Percentiles rank a stretch among this genome's conserved stretches.
These are phyloP conservation scores for Chanos chanos DNA, from an alignment of 2,797 vertebrate species.

Conservation along the genomic window DNA sequence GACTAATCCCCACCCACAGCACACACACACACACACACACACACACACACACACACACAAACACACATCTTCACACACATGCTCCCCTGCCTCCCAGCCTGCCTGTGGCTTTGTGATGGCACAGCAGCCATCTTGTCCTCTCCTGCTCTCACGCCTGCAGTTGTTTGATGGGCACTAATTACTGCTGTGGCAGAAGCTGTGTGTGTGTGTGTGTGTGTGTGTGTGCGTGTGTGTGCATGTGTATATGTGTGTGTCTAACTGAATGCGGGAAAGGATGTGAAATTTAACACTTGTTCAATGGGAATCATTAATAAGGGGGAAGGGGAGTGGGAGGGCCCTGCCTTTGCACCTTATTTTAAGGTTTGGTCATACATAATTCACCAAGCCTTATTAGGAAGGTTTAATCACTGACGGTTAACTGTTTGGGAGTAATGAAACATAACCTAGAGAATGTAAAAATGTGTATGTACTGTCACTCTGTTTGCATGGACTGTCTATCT, in stretches of 20 bases:
- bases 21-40: no score
- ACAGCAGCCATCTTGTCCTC: conserved; percentile 4
- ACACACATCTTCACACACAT: conserved; percentile 70
- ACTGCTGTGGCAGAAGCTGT: background rate
- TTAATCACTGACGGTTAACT: no score
- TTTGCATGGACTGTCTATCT: no score
- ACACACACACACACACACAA: no score
- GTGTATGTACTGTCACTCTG: no score
- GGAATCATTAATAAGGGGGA: background rate
- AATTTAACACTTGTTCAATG: conserved; percentile 15
- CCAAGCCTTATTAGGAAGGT: background rate
- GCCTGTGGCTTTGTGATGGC: conserved; percentile 8
- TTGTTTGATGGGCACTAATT: background rate
- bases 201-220: no score
- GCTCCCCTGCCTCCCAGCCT: conserved; percentile 26
- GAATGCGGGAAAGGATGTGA: conserved; percentile 1
- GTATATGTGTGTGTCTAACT: conserved; percentile 13
- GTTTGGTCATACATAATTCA: background rate
- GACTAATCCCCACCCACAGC: no score
- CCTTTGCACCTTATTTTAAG: background rate
- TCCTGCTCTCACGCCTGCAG: conserved; percentile 7
- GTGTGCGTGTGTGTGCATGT: no score
- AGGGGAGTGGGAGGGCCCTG: background rate
- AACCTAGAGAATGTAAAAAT: no score
- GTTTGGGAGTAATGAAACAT: no score